Percentiles rank a stretch among this genome's conserved stretches.
phyloP scores from a whole-genome alignment of 2,113 vertebrate genomes.

The Menidia beryllina region DNA sequence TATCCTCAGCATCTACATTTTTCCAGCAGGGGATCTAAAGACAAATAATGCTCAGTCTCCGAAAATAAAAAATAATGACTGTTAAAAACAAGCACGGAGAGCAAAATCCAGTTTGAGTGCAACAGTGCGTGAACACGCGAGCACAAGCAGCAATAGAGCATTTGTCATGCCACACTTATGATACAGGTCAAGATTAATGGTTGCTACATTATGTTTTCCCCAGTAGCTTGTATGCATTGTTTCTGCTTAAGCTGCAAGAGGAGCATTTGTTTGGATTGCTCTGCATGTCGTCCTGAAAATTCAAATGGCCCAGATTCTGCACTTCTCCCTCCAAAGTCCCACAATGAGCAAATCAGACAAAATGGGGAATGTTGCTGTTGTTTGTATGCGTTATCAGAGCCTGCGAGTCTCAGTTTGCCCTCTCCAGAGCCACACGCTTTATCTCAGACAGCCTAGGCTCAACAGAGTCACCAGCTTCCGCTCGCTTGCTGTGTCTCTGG shows the following conservation, averaged over 20 bases:
- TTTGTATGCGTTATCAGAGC: constrained; percentile 62
- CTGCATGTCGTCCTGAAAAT: constrained; percentile 64
- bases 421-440: constrained; percentile 49
- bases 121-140: constrained; percentile 27
- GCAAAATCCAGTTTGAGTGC: constrained; percentile 15
- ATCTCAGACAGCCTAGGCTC: constrained; percentile 57
- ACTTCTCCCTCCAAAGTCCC: constrained; percentile 40
- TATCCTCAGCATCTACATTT: background rate
- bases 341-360: constrained; percentile 56
- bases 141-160: constrained; percentile 9
- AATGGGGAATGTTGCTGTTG: constrained; percentile 42
- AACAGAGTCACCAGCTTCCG: constrained; percentile 34
- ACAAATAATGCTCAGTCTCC: constrained; percentile 15
- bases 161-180: constrained; percentile 51
- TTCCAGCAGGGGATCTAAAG: background rate
- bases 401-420: constrained; percentile 57
- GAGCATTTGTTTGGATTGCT: constrained; percentile 62
- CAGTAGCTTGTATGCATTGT: constrained; percentile 15
- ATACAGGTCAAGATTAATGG: constrained; percentile 65
- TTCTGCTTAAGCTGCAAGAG: constrained; percentile 52
- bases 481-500: constrained; percentile 40
- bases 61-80: constrained; percentile 36
- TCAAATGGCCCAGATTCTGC: constrained; percentile 77
- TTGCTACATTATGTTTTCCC: constrained; percentile 46
- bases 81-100: constrained; percentile 8